Evolutionary conservation across 2,888 invertebrate genomes (phyloP), one percentile per base, ranked within the genome.

Genomic region (Brachyptera putata): DNA sequence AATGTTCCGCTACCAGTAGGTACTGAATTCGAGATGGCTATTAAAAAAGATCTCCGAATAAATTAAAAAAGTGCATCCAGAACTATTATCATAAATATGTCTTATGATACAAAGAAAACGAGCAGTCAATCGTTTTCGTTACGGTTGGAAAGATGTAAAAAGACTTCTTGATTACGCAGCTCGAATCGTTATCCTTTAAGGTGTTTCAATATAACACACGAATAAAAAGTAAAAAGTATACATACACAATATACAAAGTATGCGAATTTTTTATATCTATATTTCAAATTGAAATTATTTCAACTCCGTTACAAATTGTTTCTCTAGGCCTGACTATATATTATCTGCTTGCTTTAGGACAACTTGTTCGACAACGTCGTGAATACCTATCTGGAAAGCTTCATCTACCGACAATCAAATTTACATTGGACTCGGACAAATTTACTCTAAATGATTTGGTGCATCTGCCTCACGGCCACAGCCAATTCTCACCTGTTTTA

Each of bases 351-450:
- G 30, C 49, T 16, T 18, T 24, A 25, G 2, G 60, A 56, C 56
- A 60, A 60, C 26, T 60, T 56, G 60, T 46, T 60, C 41, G 30
- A 56, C 53, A 14, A 39, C 24, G n/a, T 39, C 48, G 22, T 49
- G 48, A 43, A 49, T 30, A 21, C 16, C 22, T 60, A 56, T 60
- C 60, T 60, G 16, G 26, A 18, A 46, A 14, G 26, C 50, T 14
- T 16, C 55, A 60, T 60, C 56, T 56, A 46, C 60, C 60, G 60
- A 60, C 60, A 60, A 55, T 56, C 34, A 41, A 60, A 60, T 59
- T 58, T 58, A 58, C 50, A 58, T 58, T 24, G 36, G 39, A 58
- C 26, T 9, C 50, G 60, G 43, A 60, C 60, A 60, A 60, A 60
- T 60, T 55, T 55, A 60, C 50, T 58, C 36, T 36, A 48, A 58